Percentiles rank a stretch among this genome's conserved stretches.
phyloP scores from a whole-genome alignment of 2,888 invertebrate genomes.

The Yponomeuta cagnagella region DNA sequence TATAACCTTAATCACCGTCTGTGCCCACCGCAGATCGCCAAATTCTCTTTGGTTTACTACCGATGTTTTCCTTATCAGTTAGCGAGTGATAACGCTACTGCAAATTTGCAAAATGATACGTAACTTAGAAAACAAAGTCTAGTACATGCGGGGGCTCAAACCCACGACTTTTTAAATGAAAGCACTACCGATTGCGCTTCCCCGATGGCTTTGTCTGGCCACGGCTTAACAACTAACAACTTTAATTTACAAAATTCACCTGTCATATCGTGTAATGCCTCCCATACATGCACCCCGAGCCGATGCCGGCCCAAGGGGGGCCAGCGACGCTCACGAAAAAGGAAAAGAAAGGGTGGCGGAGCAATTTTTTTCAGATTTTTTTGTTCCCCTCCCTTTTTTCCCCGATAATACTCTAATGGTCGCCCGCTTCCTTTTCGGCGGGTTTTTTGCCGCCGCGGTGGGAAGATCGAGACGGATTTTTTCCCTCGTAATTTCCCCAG shows the following conservation, averaged over 20 bases:
- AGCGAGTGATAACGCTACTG: no score
- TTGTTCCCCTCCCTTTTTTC: constrained; percentile 49
- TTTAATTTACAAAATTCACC: constrained; percentile 74
- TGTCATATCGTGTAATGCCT: constrained; percentile 65
- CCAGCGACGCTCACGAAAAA: constrained; percentile 66
- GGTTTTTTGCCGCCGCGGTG: constrained; percentile 43
- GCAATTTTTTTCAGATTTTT: constrained; percentile 72
- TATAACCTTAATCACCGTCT: no score
- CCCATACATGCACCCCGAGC: constrained; percentile 57
- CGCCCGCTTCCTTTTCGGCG: constrained; percentile 71
- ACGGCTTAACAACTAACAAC: constrained; percentile 31
- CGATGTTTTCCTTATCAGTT: no score
- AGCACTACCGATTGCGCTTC: no score
- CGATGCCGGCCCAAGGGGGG: constrained; percentile 58
- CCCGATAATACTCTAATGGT: constrained; percentile 76
- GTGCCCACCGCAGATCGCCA: no score
- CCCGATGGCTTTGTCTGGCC: background rate
- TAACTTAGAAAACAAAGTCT: no score
- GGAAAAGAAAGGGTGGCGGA: constrained; percentile 72
- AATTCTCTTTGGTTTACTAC: no score
- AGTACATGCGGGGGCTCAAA: no score
- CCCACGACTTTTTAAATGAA: no score
- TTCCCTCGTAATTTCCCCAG: constrained; percentile 63
- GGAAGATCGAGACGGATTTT: constrained; percentile 70
- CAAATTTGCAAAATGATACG: no score